phyloP scores from a whole-genome alignment of 1,140 invertebrate genomes.

The Pseudoatta argentina region DNA sequence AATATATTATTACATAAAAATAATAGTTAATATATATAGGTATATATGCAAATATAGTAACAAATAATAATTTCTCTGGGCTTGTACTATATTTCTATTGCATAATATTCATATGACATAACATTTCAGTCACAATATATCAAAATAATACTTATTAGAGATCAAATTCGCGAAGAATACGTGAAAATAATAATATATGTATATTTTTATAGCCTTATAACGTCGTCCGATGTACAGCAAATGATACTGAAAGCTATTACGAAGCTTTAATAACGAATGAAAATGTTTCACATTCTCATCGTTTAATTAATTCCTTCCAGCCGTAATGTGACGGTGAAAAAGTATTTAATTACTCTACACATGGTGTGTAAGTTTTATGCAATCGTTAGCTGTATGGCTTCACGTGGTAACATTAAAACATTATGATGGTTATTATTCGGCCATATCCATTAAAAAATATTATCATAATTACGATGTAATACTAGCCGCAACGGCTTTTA shows the following conservation, averaged over 20 bases:
- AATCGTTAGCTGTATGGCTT: slow-evolving; percentile 59
- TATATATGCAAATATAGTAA: neutral
- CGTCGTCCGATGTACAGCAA: neutral
- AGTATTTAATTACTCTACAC: slow-evolving; percentile 60
- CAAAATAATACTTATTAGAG: slow-evolving; percentile 22
- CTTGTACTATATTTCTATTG: neutral
- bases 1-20: neutral
- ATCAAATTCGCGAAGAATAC: slow-evolving; percentile 12
- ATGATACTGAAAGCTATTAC: slow-evolving; percentile 56
- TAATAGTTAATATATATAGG: neutral
- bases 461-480: slow-evolving; percentile 63
- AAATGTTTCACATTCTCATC: slow-evolving; percentile 56
- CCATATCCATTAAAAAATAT: slow-evolving; percentile 59
- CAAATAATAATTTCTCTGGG: neutral
- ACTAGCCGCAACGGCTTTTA: slow-evolving; percentile 34
- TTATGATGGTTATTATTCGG: slow-evolving; percentile 56
- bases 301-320: slow-evolving; percentile 61
- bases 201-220: slow-evolving; percentile 18
- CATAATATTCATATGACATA: neutral
- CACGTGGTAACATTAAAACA: slow-evolving; percentile 56
- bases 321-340: slow-evolving; percentile 44
- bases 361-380: slow-evolving; percentile 48
- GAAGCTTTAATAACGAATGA: slow-evolving; percentile 56
- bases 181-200: slow-evolving; percentile 12
- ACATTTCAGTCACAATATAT: neutral